Evolutionary conservation across 2,888 invertebrate genomes (phyloP).

Genomic region (Mallateleia sp.): DNA sequence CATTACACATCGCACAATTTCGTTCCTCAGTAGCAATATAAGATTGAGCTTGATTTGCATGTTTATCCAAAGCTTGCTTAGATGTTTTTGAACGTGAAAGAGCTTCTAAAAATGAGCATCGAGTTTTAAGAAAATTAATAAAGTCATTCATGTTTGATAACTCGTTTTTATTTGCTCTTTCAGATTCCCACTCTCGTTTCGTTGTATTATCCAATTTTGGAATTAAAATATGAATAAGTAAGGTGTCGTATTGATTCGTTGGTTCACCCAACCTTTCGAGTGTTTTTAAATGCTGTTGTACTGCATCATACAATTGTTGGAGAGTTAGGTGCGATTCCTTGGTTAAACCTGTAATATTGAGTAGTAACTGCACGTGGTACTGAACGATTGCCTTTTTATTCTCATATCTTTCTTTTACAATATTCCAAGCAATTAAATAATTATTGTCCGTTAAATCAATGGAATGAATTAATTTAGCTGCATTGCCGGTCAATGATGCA

Average conservation of each 20-base stretch:
- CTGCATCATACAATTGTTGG: constrained; percentile 1
- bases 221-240: constrained; percentile 10
- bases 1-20: not conserved
- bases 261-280: constrained; percentile 8
- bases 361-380: constrained; percentile 1
- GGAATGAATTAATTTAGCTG: not conserved
- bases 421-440: constrained; percentile 61
- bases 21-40: not conserved
- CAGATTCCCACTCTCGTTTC: constrained; percentile 12
- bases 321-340: not conserved
- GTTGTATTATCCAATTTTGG: constrained; percentile 8
- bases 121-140: constrained; percentile 16
- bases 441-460: constrained; percentile 40
- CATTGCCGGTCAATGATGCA: not conserved
- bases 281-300: constrained; percentile 1
- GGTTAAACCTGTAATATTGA: not conserved
- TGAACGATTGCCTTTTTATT: constrained; percentile 46
- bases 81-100: not conserved
- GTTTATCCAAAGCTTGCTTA: not conserved
- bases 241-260: constrained; percentile 3
- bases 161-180: not conserved
- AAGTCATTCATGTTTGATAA: constrained; percentile 25
- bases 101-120: constrained; percentile 19
- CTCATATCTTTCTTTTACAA: constrained; percentile 66
- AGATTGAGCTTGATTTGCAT: not conserved